Base-by-base conservation (phyloP, 2,113 vertebrate genomes). In the Epinephelus fuscoguttatus region DNA sequence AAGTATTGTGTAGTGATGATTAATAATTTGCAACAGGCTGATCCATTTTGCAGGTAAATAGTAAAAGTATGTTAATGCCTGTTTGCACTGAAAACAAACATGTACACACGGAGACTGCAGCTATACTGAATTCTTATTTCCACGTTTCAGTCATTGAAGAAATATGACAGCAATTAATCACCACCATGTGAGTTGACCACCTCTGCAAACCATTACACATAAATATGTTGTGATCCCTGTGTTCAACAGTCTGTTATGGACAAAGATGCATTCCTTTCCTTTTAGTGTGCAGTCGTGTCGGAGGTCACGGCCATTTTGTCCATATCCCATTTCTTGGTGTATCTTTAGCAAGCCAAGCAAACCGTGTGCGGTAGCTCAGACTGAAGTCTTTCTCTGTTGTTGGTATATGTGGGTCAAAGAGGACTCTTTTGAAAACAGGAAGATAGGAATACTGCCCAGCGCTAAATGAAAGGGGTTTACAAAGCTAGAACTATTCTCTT, bases 221-320 rank as follows among this genome's bases (percentile, higher is more conserved):
- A 89, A 88, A 93, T 84, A 86, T 88, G 91, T 92, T 93, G 91
- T 94, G 93, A 94, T 93, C 90, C 81, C 81, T 76, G 86, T 91
- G 89, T 94, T 93, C 88, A 88, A 88, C 89, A 84, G 87, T 81
- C 82, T 87, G 87, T 86, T 92, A 76, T 83, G 84, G 87, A 91
- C 88, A 87, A 86, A 93, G 88, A 90, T 85, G 84, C 88, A 86
- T 93, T 93, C 81, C 87, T 92, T 91, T 89, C 84, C 91, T 93
- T 90, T 90, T 93, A 94, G 94, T 91, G 93, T 83, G 89, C 87
- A 86, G 89, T 89, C 86, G 85, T 85, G 84, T 88, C 86, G 60
- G 80, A 86, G 95, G 95, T 96, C 95, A 96, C 60, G 95, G 95
- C 84, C 94, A 91, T 94, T 94, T 92, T 86, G 87, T 93, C 94